These are phyloP conservation scores for Tribolium castaneum DNA, from an alignment of 1,140 invertebrate species.

Conservation along the genomic window DNA sequence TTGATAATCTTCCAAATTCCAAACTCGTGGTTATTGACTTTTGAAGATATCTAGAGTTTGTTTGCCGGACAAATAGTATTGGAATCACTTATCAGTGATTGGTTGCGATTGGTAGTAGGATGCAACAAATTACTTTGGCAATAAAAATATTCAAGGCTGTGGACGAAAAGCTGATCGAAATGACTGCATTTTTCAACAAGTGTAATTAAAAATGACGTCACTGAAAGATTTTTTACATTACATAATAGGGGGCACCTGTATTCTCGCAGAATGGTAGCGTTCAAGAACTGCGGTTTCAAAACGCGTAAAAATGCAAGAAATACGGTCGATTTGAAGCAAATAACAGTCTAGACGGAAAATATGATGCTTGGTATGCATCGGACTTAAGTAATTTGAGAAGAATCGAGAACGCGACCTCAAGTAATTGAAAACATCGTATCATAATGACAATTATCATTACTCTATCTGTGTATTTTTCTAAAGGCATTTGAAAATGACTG, in stretches of 20 bases:
- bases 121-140: constrained; percentile 18
- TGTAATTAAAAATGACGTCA: constrained; percentile 30
- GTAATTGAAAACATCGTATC: background rate
- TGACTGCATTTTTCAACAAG: constrained; percentile 12
- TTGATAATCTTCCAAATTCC: background rate
- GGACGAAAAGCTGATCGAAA: background rate
- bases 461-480: background rate
- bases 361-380: background rate
- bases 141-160: constrained; percentile 5
- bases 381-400: background rate
- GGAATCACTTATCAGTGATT: background rate
- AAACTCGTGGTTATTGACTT: background rate
- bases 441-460: too few species aligned
- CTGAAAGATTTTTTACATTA: background rate
- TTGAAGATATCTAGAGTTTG: background rate
- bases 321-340: too few species aligned
- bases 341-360: background rate
- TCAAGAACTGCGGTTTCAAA: constrained; percentile 2
- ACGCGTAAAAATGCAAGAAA: background rate
- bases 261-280: background rate
- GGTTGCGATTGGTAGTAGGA: background rate
- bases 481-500: background rate
- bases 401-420: background rate
- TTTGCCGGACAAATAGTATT: background rate
- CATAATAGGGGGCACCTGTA: constrained; percentile 1